phyloP scores from a whole-genome alignment of 1,140 invertebrate species.

The Diuraphis noxia region DNA sequence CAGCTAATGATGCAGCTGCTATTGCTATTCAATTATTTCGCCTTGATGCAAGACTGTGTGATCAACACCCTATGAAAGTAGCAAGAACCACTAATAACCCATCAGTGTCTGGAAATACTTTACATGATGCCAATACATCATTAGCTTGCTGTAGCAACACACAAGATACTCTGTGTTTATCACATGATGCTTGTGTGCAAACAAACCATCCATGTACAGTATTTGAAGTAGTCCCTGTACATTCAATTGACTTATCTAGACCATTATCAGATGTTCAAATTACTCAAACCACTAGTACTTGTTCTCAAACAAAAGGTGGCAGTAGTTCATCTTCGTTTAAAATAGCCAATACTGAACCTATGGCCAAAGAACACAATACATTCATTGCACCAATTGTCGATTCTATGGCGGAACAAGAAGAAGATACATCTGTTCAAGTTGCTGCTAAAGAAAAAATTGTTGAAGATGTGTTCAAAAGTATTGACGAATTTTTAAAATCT shows the following conservation, averaged over 20 bases:
- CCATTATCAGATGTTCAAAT: constrained; percentile 33
- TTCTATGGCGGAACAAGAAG: background rate
- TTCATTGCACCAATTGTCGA: constrained; percentile 12
- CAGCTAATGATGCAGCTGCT: constrained; percentile 85
- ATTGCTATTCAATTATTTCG: constrained; percentile 84
- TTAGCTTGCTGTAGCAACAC: constrained; percentile 28
- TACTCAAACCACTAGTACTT: constrained; percentile 20
- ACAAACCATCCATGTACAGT: constrained; percentile 25
- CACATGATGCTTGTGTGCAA: constrained; percentile 16
- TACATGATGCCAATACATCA: constrained; percentile 37
- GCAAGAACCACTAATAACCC: constrained; percentile 63
- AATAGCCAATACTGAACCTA: background rate
- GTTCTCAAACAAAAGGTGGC: background rate
- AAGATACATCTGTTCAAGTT: background rate
- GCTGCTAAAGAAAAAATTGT: background rate
- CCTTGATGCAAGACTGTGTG: constrained; percentile 80
- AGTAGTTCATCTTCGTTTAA: background rate
- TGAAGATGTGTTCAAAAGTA: background rate
- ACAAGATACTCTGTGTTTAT: background rate
- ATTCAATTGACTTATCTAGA: constrained; percentile 23
- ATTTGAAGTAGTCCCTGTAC: constrained; percentile 36
- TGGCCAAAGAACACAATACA: background rate
- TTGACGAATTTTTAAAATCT: background rate
- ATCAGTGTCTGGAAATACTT: constrained; percentile 40
- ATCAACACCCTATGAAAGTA: constrained; percentile 74